Percentiles rank a stretch among this genome's conserved stretches.
Evolutionary conservation across 2,113 vertebrate genomes (phyloP).

Genomic region (Macquaria australasica): DNA sequence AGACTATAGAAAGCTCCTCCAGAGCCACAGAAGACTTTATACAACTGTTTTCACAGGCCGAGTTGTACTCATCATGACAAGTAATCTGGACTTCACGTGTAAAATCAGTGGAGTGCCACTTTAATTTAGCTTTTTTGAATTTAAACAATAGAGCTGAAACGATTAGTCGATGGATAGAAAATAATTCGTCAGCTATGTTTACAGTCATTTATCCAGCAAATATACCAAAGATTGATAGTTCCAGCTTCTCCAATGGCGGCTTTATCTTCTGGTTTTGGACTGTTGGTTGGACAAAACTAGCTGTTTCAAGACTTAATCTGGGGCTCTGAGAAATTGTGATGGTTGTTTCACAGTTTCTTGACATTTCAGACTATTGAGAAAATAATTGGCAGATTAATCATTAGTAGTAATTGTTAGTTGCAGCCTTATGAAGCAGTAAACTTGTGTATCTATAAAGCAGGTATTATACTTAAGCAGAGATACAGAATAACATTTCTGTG

Average conservation of each 20-base stretch:
- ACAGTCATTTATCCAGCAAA: not conserved
- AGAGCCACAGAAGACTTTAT: too few species aligned
- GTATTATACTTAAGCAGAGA: not conserved
- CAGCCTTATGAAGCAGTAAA: not conserved
- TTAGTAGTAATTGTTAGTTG: not conserved
- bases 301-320: too few species aligned
- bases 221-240: not conserved
- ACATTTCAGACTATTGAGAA: not conserved
- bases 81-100: not conserved
- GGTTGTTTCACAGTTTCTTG: too few species aligned
- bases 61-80: too few species aligned
- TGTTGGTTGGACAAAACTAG: too few species aligned
- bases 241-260: not conserved
- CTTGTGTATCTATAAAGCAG: not conserved
- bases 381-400: not conserved
- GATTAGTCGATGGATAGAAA: not conserved
- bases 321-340: too few species aligned
- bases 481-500: too few species aligned
- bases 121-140: too few species aligned
- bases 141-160: not conserved
- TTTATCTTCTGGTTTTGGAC: not conserved
- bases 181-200: too few species aligned
- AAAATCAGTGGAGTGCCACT: too few species aligned
- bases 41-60: too few species aligned
- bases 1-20: not conserved